These are phyloP conservation scores for Sus cebifrons DNA, from an alignment of 2,797 vertebrate species.

Conservation along the genomic window DNA sequence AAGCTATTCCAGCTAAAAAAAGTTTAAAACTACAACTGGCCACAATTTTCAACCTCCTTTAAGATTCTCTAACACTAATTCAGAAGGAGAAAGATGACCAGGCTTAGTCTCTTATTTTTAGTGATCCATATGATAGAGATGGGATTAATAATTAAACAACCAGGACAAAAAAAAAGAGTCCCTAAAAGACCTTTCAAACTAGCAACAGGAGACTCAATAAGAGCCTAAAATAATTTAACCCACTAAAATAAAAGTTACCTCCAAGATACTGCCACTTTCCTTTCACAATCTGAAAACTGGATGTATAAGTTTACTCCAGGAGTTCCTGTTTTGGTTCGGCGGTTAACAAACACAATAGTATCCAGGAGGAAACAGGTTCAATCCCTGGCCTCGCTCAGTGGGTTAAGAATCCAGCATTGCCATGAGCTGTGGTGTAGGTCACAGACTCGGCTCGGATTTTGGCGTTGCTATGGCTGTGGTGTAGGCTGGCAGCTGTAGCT, in stretches of 20 bases:
- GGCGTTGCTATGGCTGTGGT: too few species aligned
- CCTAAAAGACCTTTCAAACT: constrained; percentile 1
- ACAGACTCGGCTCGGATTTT: too few species aligned
- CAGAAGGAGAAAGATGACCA: constrained; percentile 36
- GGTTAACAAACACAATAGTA: too few species aligned
- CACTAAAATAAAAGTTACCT: background rate
- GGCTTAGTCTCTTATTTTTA: constrained; percentile 50
- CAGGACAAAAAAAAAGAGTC: background rate
- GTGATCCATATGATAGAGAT: background rate
- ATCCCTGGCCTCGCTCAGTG: too few species aligned
- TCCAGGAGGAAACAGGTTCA: too few species aligned
- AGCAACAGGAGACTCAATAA: background rate
- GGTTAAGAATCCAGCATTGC: too few species aligned
- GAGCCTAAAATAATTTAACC: background rate
- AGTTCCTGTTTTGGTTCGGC: too few species aligned
- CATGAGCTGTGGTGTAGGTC: too few species aligned
- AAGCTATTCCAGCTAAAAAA: background rate
- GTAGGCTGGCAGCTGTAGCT: too few species aligned
- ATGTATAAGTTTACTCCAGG: constrained; percentile 17
- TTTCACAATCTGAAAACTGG: constrained; percentile 37
- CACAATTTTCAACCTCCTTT: constrained; percentile 36
- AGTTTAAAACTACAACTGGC: constrained; percentile 6
- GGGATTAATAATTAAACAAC: background rate
- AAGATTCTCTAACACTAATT: background rate
- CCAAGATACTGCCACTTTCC: background rate